Evolutionary conservation across 1,140 invertebrate genomes (phyloP).

Genomic region (Halesus radiatus): DNA sequence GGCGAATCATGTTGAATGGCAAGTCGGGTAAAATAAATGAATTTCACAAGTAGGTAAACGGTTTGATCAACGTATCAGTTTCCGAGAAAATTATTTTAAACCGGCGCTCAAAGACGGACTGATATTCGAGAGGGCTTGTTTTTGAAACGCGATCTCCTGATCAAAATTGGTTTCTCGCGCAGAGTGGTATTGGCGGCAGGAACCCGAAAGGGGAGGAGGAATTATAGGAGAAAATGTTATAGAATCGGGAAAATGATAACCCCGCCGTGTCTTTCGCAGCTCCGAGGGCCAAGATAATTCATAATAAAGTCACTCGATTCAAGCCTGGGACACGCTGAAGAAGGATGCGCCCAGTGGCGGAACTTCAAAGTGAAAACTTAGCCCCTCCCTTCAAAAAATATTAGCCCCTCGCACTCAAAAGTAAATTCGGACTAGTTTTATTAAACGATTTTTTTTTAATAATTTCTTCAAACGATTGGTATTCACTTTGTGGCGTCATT

Average conservation of each 20-base stretch:
- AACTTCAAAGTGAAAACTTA: too few relatives aligned
- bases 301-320: slow-evolving; percentile 33
- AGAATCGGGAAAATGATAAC: background rate
- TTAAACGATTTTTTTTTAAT: too few relatives aligned
- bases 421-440: too few relatives aligned
- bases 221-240: too few relatives aligned
- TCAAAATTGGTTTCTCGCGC: slow-evolving; percentile 15
- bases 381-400: too few relatives aligned
- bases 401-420: too few relatives aligned
- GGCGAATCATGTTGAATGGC: too few relatives aligned
- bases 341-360: background rate
- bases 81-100: background rate
- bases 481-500: too few relatives aligned
- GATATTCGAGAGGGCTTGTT: slow-evolving; percentile 14
- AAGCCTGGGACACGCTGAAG: background rate
- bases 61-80: slow-evolving; percentile 1
- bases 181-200: background rate
- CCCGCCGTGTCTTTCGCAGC: slow-evolving; percentile 8
- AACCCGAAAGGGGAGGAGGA: too few relatives aligned
- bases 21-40: too few relatives aligned
- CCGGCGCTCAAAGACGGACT: background rate
- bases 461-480: too few relatives aligned
- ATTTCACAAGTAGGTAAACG: background rate
- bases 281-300: slow-evolving; percentile 28
- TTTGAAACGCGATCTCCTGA: slow-evolving; percentile 13